phyloP scores from a whole-genome alignment of 2,797 vertebrate species.

The Cirrhinus molitorella region DNA sequence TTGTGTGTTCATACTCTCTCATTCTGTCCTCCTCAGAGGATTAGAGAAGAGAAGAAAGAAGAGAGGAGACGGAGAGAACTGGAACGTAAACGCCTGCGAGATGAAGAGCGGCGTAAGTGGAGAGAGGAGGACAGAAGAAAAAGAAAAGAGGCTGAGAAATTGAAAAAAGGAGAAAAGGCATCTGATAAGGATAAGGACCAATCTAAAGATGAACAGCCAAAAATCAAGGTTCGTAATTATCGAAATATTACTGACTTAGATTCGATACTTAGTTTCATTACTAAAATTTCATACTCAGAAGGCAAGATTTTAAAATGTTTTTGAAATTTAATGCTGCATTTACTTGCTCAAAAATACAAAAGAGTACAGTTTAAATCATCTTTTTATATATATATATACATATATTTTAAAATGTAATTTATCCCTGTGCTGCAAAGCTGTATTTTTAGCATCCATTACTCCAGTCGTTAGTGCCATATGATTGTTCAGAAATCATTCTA shows the following conservation, averaged over 20 bases:
- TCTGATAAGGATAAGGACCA: constrained; percentile 90
- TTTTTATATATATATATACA: neutral
- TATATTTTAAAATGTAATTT: neutral
- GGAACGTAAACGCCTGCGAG: constrained; percentile 93
- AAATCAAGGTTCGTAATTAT: constrained; percentile 88
- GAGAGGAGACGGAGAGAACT: constrained; percentile 93
- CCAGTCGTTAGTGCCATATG: neutral
- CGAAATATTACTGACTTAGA: neutral
- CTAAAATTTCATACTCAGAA: neutral
- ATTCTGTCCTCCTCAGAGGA: constrained; percentile 77
- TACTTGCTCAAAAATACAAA: neutral
- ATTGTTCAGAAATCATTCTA: neutral
- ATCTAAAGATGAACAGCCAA: constrained; percentile 95
- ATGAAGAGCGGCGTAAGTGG: constrained; percentile 98
- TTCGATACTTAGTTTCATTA: neutral
- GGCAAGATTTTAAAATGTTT: neutral
- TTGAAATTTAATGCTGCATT: neutral
- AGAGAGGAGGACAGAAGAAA: constrained; percentile 95
- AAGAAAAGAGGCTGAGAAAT: constrained; percentile 94
- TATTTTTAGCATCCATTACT: neutral
- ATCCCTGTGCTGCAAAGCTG: neutral
- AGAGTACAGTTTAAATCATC: neutral
- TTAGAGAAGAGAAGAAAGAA: constrained; percentile 97
- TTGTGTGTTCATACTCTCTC: neutral
- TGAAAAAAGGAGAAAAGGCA: constrained; percentile 88